Evolutionary conservation across 2,797 vertebrate species (phyloP), one percentile per base, ranked within the genome.

Genomic region (Sylvia borin): DNA sequence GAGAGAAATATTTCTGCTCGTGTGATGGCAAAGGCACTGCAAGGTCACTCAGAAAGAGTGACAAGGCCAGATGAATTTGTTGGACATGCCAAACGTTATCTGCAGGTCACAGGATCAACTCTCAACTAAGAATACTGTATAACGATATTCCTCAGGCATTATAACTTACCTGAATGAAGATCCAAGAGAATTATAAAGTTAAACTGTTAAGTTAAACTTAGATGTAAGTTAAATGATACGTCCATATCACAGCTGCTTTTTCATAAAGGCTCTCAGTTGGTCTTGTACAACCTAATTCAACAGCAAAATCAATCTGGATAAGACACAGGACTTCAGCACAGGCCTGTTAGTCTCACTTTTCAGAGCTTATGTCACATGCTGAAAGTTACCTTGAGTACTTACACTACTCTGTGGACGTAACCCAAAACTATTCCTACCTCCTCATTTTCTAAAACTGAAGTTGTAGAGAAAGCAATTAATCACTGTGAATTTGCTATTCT

Each of bases 131-230:
- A 83, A 75, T 13, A 88, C 7, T 17, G 31, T 25, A 27, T 10
- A 73, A 45, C 29, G 29, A 54, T 40, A 89, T 82, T 73, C 50
- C 50, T 77, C 31, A 45, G 51, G 31, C 26, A n/a, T n/a, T n/a
- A n/a, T n/a, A 85, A 80, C 22, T 78, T 58, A 54, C 11, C 38
- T 43, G 36, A 92, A 65, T 32, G 78, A 92, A 94, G 91, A 91
- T 55, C 51, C 50, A 36, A 47, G 14, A 62, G 29, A 83, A 71
- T 68, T 80, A 66, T 19, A 38, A 90, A 74, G 18, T 85, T 64
- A 61, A 84, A 92, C 38, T 47, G 34, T 16, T 25, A 57, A 48
- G 20, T 57, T 40, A 48, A 74, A 74, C 43, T 50, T 67, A 38
- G 17, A 48, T n/a, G 2, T n/a, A 57, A 67, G 11, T 43, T 66